Conservation (phyloP, 2,113 vertebrate species). For the Pterocles orientalis region DNA sequence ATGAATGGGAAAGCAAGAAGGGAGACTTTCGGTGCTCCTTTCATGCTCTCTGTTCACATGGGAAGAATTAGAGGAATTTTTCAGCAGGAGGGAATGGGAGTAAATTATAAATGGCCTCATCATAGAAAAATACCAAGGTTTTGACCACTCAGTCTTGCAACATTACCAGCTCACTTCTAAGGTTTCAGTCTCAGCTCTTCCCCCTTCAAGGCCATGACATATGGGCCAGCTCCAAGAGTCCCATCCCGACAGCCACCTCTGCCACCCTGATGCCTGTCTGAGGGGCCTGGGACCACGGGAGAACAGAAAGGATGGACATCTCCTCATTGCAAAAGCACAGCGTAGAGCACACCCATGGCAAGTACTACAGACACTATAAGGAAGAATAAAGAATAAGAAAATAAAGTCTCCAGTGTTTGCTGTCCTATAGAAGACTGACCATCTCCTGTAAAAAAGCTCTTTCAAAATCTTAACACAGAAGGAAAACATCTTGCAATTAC, state of each 20-base stretch:
- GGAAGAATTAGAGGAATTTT: constrained; percentile 51
- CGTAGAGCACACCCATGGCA: not conserved
- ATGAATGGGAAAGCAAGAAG: not conserved
- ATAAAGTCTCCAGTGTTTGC: not conserved
- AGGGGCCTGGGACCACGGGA: not conserved
- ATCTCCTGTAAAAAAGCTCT: not conserved
- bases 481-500: not conserved
- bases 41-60: not conserved
- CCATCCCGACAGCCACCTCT: not conserved
- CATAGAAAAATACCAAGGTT: not conserved
- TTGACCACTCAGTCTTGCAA: not conserved
- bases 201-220: not conserved
- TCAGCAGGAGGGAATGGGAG: not conserved
- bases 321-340: accelerated
- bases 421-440: not conserved
- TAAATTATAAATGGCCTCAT: not conserved
- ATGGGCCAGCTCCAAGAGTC: not conserved
- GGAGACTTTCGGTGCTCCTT: not conserved
- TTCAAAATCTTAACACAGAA: not conserved
- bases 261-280: accelerated
- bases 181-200: not conserved
- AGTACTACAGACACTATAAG: not conserved
- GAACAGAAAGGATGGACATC: not conserved
- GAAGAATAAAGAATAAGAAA: not conserved
- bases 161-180: not conserved